Percentiles rank a stretch among this genome's conserved stretches.
Conservation (phyloP, 1,140 invertebrate genomes). For the Tyrophagus putrescentiae region DNA sequence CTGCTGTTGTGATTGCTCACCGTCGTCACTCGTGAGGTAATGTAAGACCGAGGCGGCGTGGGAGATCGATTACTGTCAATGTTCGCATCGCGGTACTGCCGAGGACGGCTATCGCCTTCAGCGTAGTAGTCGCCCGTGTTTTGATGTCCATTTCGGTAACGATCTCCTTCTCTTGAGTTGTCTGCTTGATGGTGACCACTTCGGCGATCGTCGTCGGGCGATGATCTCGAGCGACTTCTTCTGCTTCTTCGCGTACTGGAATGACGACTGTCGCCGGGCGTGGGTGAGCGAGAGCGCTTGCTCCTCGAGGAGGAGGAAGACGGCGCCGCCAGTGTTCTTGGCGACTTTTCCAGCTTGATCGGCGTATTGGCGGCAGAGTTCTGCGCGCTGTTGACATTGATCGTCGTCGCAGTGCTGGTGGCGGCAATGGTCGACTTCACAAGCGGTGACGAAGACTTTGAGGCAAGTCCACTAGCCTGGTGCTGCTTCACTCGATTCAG, state of each 20-base stretch:
- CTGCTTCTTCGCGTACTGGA: background rate
- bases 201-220: background rate
- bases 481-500: constrained; percentile 6
- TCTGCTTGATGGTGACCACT: background rate
- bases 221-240: background rate
- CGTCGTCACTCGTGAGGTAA: background rate
- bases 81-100: background rate
- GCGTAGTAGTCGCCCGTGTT: background rate
- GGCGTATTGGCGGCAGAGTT: background rate
- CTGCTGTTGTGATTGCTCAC: background rate
- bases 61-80: background rate
- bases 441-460: too few species aligned
- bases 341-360: constrained; percentile 10
- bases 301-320: too few species aligned
- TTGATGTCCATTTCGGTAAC: background rate
- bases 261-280: background rate
- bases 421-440: too few species aligned
- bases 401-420: too few species aligned
- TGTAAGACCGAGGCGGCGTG: constrained; percentile 5
- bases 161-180: background rate
- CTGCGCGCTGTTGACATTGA: background rate
- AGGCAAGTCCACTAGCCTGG: too few species aligned
- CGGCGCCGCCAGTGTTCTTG: background rate
- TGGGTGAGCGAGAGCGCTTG: background rate
- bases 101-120: background rate